Evolutionary conservation across 2,113 vertebrate genomes (phyloP).

Genomic region (Ginglymostoma cirratum): DNA sequence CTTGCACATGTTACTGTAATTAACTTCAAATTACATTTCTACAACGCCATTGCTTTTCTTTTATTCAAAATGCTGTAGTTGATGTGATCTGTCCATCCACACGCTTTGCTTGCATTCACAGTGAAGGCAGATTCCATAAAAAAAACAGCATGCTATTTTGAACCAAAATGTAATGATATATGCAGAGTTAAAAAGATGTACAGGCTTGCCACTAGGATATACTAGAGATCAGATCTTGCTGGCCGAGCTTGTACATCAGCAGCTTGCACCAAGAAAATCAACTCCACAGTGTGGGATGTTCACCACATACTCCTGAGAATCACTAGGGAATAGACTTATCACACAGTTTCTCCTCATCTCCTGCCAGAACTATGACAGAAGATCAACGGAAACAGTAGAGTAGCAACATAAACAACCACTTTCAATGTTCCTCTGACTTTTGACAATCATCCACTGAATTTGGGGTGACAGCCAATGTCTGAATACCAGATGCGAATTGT

Average conservation of each 20-base stretch:
- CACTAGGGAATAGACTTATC: background rate
- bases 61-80: background rate
- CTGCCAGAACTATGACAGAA: background rate
- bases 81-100: background rate
- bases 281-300: background rate
- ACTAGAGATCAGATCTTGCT: background rate
- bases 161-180: background rate
- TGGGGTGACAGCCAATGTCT: background rate
- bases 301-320: background rate
- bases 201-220: background rate
- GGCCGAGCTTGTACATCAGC: background rate
- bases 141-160: background rate
- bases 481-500: background rate
- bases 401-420: background rate
- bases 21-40: background rate
- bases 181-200: background rate
- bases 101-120: background rate
- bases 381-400: background rate
- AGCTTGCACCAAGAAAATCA: background rate
- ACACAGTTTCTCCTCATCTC: background rate
- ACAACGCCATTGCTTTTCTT: background rate
- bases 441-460: background rate
- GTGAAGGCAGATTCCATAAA: background rate
- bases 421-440: background rate
- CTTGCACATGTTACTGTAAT: background rate